phyloP scores from a whole-genome alignment of 2,113 vertebrate genomes.

The Macrotus californicus region DNA sequence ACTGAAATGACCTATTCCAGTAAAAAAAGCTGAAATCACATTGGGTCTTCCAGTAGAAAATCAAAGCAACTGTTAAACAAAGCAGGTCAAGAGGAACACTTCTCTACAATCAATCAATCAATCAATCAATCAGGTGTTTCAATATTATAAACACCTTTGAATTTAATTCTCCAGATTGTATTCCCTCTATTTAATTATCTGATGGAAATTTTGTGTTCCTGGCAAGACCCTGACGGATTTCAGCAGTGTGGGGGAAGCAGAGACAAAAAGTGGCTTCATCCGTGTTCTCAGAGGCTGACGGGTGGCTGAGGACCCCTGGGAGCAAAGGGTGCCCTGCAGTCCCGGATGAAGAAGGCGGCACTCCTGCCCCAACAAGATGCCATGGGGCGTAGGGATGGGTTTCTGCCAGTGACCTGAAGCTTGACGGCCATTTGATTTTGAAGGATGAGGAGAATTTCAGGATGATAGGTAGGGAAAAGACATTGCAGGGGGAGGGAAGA shows the following conservation, averaged over 20 bases:
- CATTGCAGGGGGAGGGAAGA: background rate
- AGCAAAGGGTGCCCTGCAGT: accelerated
- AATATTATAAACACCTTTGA: background rate
- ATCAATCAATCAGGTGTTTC: background rate
- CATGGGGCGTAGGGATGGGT: accelerated
- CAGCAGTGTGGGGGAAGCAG: background rate
- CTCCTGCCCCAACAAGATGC: accelerated
- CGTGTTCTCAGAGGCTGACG: background rate
- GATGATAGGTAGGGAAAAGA: background rate
- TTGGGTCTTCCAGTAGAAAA: background rate
- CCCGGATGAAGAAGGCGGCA: accelerated
- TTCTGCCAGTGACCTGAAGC: background rate
- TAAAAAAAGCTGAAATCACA: background rate
- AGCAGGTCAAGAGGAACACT: background rate
- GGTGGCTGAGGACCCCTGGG: background rate
- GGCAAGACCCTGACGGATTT: background rate
- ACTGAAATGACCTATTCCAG: background rate
- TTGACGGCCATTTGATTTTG: background rate
- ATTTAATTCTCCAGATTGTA: background rate
- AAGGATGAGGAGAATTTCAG: background rate
- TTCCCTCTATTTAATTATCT: background rate
- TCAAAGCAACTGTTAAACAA: background rate
- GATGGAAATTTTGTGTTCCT: background rate
- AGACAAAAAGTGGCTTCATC: background rate
- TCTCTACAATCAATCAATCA: background rate